Conservation (phyloP, 2,888 invertebrate genomes). For the Amiota minor region DNA sequence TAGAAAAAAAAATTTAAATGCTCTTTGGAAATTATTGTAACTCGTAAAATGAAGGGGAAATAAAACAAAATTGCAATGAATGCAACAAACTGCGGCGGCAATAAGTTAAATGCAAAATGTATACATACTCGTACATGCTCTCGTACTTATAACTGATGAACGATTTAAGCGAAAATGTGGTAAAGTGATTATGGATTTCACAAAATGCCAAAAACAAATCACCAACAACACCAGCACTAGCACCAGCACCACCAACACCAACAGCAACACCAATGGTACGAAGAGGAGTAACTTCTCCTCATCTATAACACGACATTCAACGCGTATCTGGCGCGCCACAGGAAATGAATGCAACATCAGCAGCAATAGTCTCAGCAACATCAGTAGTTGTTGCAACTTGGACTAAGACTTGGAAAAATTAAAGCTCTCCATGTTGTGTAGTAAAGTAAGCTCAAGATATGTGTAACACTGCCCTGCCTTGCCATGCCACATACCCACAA, state of each 20-base stretch:
- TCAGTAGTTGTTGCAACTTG: neutral
- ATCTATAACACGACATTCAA: neutral
- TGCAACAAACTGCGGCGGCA: no score
- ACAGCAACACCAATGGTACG: neutral
- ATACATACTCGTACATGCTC: no score
- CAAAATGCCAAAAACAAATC: conserved; percentile 26
- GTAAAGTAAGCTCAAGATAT: neutral
- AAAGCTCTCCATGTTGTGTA: neutral
- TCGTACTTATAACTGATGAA: conserved; percentile 11
- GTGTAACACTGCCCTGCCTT: neutral
- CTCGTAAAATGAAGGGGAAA: no score
- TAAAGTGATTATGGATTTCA: conserved; percentile 33
- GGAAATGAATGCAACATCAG: conserved; percentile 29
- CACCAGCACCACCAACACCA: conserved; percentile 3
- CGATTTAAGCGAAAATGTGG: conserved; percentile 30
- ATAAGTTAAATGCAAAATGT: no score
- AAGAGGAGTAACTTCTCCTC: no score
- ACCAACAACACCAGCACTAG: neutral
- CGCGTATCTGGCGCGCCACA: conserved; percentile 18
- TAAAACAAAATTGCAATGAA: no score
- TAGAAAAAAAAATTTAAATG: no score
- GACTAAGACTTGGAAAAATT: neutral
- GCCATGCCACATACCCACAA: neutral
- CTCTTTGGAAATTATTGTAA: no score
- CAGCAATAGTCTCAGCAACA: neutral